Conservation (phyloP, 2,797 vertebrate genomes). For the Setipinna tenuifilis region DNA sequence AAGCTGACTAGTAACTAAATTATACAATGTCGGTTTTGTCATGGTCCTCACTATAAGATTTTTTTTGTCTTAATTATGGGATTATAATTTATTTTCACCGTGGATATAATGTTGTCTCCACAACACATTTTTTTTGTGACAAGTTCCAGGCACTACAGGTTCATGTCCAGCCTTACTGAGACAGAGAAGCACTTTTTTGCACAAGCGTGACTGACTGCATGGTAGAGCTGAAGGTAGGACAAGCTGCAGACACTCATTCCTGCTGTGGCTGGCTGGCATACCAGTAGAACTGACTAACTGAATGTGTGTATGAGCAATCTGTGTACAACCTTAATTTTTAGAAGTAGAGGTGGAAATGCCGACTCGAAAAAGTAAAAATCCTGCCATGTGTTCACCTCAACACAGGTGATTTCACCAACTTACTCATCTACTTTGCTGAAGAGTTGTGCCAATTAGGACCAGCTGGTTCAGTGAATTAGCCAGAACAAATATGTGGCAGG, state of each 20-base stretch:
- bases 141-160: background rate
- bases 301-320: slow-evolving; percentile 23
- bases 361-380: no score
- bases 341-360: no score
- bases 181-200: slow-evolving; percentile 25
- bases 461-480: no score
- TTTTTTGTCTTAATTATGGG: background rate
- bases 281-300: background rate
- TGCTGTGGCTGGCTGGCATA: background rate
- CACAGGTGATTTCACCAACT: no score
- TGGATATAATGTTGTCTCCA: background rate
- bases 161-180: slow-evolving; percentile 7
- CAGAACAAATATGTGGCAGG: no score
- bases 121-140: background rate
- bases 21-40: background rate
- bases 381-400: no score
- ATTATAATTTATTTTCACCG: background rate
- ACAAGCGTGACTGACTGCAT: slow-evolving; percentile 45
- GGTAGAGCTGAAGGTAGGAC: background rate
- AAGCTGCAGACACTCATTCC: background rate
- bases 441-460: no score
- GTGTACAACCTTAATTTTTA: background rate
- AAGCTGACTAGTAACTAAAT: background rate
- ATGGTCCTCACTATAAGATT: background rate
- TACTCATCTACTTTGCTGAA: no score